Evolutionary conservation across 2,797 vertebrate species (phyloP).

Genomic region (Chiroxiphia lanceolata): DNA sequence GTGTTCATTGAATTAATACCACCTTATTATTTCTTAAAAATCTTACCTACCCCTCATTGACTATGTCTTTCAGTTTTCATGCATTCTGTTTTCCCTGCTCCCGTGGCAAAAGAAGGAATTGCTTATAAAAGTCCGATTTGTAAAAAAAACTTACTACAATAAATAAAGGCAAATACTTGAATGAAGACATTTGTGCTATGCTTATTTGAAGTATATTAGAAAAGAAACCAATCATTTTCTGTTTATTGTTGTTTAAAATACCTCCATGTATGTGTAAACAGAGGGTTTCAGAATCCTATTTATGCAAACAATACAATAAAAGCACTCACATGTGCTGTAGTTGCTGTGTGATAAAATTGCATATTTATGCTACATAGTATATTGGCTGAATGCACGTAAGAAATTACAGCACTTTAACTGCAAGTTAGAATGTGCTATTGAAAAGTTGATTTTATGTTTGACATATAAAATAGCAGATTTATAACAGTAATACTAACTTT

Average conservation of each 20-base stretch:
- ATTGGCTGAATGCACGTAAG: not conserved
- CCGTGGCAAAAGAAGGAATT: not conserved
- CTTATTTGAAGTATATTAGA: not conserved
- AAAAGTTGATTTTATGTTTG: conserved; percentile 1
- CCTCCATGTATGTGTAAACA: not conserved
- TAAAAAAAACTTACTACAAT: not conserved
- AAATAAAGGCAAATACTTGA: not conserved
- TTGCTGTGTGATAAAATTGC: not conserved
- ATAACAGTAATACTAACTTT: not conserved
- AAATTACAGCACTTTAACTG: not conserved
- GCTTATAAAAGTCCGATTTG: not conserved
- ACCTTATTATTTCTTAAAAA: not conserved
- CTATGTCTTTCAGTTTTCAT: not conserved
- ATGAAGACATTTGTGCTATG: not conserved
- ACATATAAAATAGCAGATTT: not conserved
- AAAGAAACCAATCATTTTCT: not conserved
- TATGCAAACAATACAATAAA: conserved; percentile 1
- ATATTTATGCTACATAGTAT: not conserved
- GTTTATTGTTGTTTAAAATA: not conserved
- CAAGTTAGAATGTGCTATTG: not conserved
- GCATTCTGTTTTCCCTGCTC: not conserved
- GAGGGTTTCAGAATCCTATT: not conserved
- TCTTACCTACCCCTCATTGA: not conserved
- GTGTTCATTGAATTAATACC: not conserved
- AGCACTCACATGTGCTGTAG: not conserved